Evolutionary conservation across 2,888 invertebrate species (phyloP).

Genomic region (Tiliacea aurago): DNA sequence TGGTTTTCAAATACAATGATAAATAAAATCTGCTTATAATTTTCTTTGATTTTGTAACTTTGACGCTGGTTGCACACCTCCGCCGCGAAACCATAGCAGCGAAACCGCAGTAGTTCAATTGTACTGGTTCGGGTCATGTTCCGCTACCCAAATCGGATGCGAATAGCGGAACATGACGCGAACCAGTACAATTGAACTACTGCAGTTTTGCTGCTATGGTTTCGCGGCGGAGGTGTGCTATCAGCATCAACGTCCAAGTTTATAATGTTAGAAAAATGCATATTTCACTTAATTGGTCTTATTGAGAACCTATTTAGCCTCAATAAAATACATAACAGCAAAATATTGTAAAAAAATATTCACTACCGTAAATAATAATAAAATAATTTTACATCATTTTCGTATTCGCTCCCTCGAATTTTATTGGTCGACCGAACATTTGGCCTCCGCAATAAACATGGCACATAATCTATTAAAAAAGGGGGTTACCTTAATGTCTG

Average conservation of each 20-base stretch:
- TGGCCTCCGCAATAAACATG: slow-evolving; percentile 46
- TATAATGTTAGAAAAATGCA: background rate
- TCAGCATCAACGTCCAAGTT: background rate
- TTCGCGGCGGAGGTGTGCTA: too few species aligned
- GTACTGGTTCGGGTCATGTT: too few species aligned
- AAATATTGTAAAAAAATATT: slow-evolving; percentile 18
- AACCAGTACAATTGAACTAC: too few species aligned
- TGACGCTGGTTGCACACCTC: too few species aligned
- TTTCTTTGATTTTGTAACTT: background rate
- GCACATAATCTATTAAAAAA: slow-evolving; percentile 65
- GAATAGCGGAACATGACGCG: too few species aligned
- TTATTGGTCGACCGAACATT: slow-evolving; percentile 42
- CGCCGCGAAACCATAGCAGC: too few species aligned
- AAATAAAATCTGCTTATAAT: background rate
- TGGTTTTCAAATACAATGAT: background rate
- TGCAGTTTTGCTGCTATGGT: too few species aligned
- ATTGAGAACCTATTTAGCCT: background rate
- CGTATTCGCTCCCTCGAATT: slow-evolving; percentile 7
- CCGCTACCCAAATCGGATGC: too few species aligned
- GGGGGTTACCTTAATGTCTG: slow-evolving; percentile 48
- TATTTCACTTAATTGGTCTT: background rate
- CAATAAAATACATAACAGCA: background rate
- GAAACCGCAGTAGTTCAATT: too few species aligned
- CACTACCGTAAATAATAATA: slow-evolving; percentile 6
- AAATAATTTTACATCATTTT: slow-evolving; percentile 20